A percentile compares a stretch with the other conserved stretches of the same genome.
phyloP scores from a whole-genome alignment of 1,140 invertebrate species.

The Drosophila sulfurigaster region DNA sequence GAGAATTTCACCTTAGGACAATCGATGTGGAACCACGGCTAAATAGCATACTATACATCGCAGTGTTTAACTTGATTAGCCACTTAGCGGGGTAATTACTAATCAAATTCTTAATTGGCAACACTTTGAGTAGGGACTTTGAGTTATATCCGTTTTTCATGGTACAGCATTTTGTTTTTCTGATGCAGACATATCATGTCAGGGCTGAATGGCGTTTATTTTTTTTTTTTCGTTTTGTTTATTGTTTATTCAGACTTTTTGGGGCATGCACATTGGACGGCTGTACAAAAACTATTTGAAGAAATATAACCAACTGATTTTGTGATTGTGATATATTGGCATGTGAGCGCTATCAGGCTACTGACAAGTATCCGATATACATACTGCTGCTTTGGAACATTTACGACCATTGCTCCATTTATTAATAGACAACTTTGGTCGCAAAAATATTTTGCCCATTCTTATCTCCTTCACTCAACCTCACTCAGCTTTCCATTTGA shows the following conservation, averaged over 20 bases:
- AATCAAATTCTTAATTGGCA: background rate
- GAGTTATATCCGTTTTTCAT: constrained; percentile 22
- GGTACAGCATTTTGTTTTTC: background rate
- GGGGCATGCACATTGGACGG: constrained; percentile 42
- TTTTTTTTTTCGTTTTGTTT: background rate
- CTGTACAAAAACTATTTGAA: constrained; percentile 39
- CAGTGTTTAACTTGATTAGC: background rate
- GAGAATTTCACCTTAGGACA: background rate
- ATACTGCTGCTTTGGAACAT: background rate
- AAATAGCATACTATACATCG: too few species aligned
- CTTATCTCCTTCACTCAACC: background rate
- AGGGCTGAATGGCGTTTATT: constrained; percentile 24
- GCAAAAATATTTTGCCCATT: constrained; percentile 3
- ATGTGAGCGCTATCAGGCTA: constrained; percentile 18
- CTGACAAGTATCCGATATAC: constrained; percentile 27
- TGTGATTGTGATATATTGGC: constrained; percentile 1
- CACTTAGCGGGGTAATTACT: constrained; percentile 6
- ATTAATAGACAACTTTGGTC: constrained; percentile 15
- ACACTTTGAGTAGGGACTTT: constrained; percentile 13
- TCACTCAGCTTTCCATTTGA: background rate
- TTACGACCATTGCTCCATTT: constrained; percentile 17
- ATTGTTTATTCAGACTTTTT: background rate
- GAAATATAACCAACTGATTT: constrained; percentile 10
- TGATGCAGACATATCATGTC: constrained; percentile 15
- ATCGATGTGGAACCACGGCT: constrained; percentile 4